A percentile compares a stretch with the other conserved stretches of the same genome.
phyloP scores from a whole-genome alignment of 2,113 vertebrate species.

The Cebidichthys violaceus region DNA sequence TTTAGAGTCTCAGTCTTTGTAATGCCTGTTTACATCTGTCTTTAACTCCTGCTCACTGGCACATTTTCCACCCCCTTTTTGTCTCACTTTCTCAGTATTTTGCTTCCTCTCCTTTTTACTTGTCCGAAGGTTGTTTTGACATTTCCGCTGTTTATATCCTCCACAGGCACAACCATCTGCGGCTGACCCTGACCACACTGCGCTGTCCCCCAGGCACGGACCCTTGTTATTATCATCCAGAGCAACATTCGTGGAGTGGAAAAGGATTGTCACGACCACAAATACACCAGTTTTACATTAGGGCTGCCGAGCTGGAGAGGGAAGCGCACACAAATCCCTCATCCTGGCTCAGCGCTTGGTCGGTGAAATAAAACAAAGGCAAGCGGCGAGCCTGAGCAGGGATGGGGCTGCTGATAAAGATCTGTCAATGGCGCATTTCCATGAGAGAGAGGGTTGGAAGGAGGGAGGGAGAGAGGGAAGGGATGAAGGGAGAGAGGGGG shows the following conservation, averaged over 20 bases:
- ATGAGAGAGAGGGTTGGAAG: slow-evolving; percentile 51
- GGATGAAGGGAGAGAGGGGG: neutral
- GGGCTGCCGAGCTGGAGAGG: slow-evolving; percentile 45
- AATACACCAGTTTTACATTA: slow-evolving; percentile 70
- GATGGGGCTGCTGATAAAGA: slow-evolving; percentile 76
- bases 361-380: slow-evolving; percentile 74
- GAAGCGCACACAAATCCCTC: slow-evolving; percentile 65
- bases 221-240: slow-evolving; percentile 69
- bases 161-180: slow-evolving; percentile 65
- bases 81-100: slow-evolving; percentile 38
- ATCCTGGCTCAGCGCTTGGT: slow-evolving; percentile 67
- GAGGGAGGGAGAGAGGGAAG: slow-evolving; percentile 19
- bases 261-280: slow-evolving; percentile 59
- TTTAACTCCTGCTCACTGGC: slow-evolving; percentile 14
- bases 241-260: slow-evolving; percentile 53
- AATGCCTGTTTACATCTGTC: slow-evolving; percentile 31
- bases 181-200: slow-evolving; percentile 64
- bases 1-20: slow-evolving; percentile 26
- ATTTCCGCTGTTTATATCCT: slow-evolving; percentile 68
- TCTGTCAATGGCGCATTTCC: slow-evolving; percentile 73
- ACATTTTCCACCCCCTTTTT: slow-evolving; percentile 10
- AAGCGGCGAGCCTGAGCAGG: slow-evolving; percentile 59
- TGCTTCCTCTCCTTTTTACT: slow-evolving; percentile 35
- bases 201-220: slow-evolving; percentile 59
- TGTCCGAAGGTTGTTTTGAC: slow-evolving; percentile 72